A percentile compares a stretch with the other conserved stretches of the same genome.
Conservation (phyloP, 2,888 invertebrate species). For the Asteroscopus sphinx region DNA sequence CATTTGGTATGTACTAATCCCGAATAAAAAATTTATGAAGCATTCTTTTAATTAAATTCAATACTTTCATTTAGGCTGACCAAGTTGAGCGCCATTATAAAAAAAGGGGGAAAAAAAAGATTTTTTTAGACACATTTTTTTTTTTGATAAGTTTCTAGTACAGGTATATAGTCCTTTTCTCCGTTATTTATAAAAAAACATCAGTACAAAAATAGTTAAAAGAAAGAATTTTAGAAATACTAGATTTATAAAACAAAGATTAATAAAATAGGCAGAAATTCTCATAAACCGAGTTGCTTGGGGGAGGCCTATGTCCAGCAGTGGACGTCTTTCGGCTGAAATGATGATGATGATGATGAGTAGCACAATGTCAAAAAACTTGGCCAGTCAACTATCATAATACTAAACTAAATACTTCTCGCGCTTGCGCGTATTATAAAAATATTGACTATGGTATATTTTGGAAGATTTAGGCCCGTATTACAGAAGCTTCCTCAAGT, state of each 20-base stretch:
- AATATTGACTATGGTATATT: conserved; percentile 75
- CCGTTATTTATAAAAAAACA: too few relatives aligned
- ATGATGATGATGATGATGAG: too few relatives aligned
- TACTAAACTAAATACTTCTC: conserved; percentile 77
- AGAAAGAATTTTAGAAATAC: background rate
- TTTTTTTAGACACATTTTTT: too few relatives aligned
- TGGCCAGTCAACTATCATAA: conserved; percentile 50
- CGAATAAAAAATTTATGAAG: conserved; percentile 48
- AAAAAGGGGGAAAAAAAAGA: background rate
- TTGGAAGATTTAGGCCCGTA: conserved; percentile 46
- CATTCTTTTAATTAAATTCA: conserved; percentile 33
- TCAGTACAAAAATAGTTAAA: too few relatives aligned
- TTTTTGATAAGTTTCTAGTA: too few relatives aligned
- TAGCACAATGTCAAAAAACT: conserved; percentile 23
- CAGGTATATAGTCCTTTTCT: background rate
- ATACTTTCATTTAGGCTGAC: conserved; percentile 47
- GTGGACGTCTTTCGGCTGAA: too few relatives aligned
- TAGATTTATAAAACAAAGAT: background rate
- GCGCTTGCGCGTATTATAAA: conserved; percentile 81
- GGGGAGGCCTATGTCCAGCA: too few relatives aligned
- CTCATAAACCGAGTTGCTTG: background rate
- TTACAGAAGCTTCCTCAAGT: too few relatives aligned
- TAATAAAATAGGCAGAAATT: background rate
- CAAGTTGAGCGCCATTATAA: conserved; percentile 28
- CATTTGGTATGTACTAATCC: conserved; percentile 61